Conservation (phyloP, 2,888 invertebrate species). For the Sycophila texana region DNA sequence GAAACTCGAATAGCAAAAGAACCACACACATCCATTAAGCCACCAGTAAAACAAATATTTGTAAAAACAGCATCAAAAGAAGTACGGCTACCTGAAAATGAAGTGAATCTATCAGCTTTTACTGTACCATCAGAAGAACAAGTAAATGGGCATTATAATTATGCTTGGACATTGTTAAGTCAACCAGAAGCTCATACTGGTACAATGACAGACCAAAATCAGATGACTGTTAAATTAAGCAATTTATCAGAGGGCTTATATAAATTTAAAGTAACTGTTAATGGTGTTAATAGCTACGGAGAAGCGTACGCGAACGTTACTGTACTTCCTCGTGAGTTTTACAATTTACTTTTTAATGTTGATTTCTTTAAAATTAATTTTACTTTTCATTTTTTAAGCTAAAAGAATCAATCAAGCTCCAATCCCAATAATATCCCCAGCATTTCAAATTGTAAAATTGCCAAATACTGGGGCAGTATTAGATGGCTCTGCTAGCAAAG, state of each 20-base stretch:
- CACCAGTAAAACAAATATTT: constrained; percentile 81
- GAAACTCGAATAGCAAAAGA: constrained; percentile 58
- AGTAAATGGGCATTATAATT: constrained; percentile 87
- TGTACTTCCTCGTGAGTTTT: constrained; percentile 83
- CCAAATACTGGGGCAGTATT: constrained; percentile 94
- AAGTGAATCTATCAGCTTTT: constrained; percentile 88
- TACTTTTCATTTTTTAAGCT: constrained; percentile 74
- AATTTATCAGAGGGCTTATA: constrained; percentile 92
- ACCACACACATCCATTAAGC: constrained; percentile 73
- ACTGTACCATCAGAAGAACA: constrained; percentile 88
- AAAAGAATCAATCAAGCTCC: constrained; percentile 90
- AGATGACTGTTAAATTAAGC: constrained; percentile 87
- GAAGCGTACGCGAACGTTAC: constrained; percentile 93
- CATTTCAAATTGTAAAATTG: constrained; percentile 89
- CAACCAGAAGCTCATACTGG: constrained; percentile 88
- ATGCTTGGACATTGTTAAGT: constrained; percentile 91
- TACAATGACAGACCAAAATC: constrained; percentile 89
- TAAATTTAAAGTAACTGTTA: constrained; percentile 90
- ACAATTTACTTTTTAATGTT: neutral
- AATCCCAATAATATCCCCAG: constrained; percentile 89
- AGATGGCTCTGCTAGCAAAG: constrained; percentile 87
- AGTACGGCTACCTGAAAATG: constrained; percentile 89
- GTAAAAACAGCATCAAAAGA: constrained; percentile 87
- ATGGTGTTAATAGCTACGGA: constrained; percentile 86
- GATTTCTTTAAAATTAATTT: constrained; percentile 13